Base-by-base conservation (phyloP, 2,113 vertebrate genomes). In the Eolophus roseicapilla region DNA sequence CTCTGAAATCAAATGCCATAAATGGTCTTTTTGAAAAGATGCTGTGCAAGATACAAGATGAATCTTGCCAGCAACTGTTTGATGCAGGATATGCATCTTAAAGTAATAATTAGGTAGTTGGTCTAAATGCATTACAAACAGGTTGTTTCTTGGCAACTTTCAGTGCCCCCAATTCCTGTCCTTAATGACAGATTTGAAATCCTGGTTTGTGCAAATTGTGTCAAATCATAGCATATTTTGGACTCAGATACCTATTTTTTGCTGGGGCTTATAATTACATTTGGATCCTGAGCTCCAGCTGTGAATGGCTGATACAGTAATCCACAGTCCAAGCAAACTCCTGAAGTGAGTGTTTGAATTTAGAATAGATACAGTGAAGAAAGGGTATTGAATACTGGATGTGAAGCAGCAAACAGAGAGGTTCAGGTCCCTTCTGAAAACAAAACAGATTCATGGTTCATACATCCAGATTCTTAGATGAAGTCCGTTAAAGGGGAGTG, bases 101-200 rank as follows among this genome's bases (percentile, higher is more conserved):
- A 86, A 62, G 24, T 39, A 77, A 4, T n/a, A 52, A 74, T 20
- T 18, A 76, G 53, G 12, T 53, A 88, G 31, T 57, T 1, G 0
- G 27, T 59, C 69, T 75, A 68, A 50, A 46, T 60, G n/a, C 5
- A 3, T 57, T 76, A 33, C 52, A 55, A 71, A 84, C 35, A 70
- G 41, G 57, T 90, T 63, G 8, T 71, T 88, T 68, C 88, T 82
- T 69, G 59, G 55, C 65, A 88, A 57, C 49, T 91, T 86, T 59
- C 69, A 46, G 10, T 93, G 95, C 49, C 92, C 94, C 74, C 65
- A 46, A 80, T 96, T 96, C 41, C 77, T 89, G 95, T 91, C 93
- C 95, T 96, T 93, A 96, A 87, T 62, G 93, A 33, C 68, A 88
- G 82, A 83, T 92, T 90, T 87, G 39, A 96, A 96, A 96, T 92